Evolutionary conservation across 2,113 vertebrate species (phyloP), one percentile per base, ranked within the genome.

Genomic region (Vombatus ursinus): DNA sequence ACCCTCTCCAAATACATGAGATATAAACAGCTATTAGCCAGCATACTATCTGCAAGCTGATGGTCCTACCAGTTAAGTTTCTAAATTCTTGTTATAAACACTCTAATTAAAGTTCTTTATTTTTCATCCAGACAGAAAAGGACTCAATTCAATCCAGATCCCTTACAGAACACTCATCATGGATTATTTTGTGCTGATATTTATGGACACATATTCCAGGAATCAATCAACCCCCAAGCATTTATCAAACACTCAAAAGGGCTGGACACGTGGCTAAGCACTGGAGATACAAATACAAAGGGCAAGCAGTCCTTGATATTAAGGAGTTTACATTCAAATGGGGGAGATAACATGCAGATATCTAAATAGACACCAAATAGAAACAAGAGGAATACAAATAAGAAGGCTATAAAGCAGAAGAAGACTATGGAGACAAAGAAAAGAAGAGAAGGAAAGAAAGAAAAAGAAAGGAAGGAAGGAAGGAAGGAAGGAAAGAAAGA

Each of bases 51-150:
- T 98, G 95, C 94, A 95, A 97, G 97, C 94, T 97, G 95, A 98
- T 94, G 97, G 97, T 68, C 89, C 96, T 53, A 93, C 68, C 96
- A 94, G 97, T 92, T 95, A 98, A 98, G 95, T 90, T 92, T 97
- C 97, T 98, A 98, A 98, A 98, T 97, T 2, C 44, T 93, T 96
- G 37, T 95, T 96, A 96, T 95, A 97, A 98, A 97, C 96, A 95
- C 96, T 96, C 97, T 94, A 51, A 92, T 91, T 97, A 95, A 97
- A 57, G 95, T 96, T 98, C 95, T 97, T 96, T 98, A 97, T 97
- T 97, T 96, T 97, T 94, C 95, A 95, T 53, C 49, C 50, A 97
- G 92, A 92, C 90, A 96, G 96, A 98, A 96, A 97, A 98, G 90
- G 92, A 95, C 97, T 97, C 97, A 97, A 94, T 91, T 96, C 10